Conservation (phyloP, 2,113 vertebrate genomes). For the Gasterosteus nipponicus region DNA sequence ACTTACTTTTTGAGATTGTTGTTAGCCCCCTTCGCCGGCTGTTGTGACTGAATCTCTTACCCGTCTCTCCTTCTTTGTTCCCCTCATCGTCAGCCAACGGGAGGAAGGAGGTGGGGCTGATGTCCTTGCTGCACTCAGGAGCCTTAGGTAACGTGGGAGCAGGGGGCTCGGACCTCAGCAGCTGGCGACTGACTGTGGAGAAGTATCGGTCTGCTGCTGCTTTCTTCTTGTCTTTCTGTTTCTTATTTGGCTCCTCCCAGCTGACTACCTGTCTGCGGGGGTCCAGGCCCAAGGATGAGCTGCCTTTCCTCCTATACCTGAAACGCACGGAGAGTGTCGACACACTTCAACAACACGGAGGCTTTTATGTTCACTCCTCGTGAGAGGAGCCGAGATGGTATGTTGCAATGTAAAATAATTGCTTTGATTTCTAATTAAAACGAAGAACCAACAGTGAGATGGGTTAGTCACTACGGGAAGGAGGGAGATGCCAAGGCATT, state of each 20-base stretch:
- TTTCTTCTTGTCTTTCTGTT: slow-evolving; percentile 63
- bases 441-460: background rate
- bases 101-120: slow-evolving; percentile 70
- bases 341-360: background rate
- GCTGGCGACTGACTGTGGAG: slow-evolving; percentile 75
- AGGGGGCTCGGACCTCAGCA: slow-evolving; percentile 74
- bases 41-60: slow-evolving; percentile 39
- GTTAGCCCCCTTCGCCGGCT: background rate
- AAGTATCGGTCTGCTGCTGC: slow-evolving; percentile 85
- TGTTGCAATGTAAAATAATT: background rate
- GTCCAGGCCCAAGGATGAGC: slow-evolving; percentile 88
- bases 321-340: slow-evolving; percentile 11
- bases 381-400: background rate
- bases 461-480: background rate
- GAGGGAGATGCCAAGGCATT: background rate
- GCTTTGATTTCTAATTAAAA: background rate
- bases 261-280: slow-evolving; percentile 82
- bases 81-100: slow-evolving; percentile 41
- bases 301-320: slow-evolving; percentile 91
- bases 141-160: slow-evolving; percentile 21
- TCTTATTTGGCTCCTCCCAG: slow-evolving; percentile 85
- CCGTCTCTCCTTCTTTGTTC: slow-evolving; percentile 25
- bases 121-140: slow-evolving; percentile 23
- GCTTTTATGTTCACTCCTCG: background rate
- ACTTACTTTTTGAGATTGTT: background rate